A percentile compares a stretch with the other conserved stretches of the same genome.
These are phyloP conservation scores for Galaxias olidus DNA, from an alignment of 2,797 vertebrate genomes.

Conservation along the genomic window DNA sequence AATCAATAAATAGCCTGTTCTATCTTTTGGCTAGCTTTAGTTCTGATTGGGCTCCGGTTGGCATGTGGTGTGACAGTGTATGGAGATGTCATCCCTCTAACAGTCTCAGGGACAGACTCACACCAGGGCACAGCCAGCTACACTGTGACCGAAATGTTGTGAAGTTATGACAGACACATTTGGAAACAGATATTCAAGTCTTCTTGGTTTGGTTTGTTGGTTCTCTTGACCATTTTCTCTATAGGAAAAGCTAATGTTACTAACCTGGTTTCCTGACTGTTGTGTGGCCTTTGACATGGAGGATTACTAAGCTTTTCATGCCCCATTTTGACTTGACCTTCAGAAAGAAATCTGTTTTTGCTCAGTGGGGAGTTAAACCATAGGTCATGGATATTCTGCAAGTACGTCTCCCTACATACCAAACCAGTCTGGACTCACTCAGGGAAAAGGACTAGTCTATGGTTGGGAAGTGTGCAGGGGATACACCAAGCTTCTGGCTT, in stretches of 20 bases:
- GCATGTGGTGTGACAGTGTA: not conserved
- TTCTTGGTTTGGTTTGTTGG: slow-evolving; percentile 15
- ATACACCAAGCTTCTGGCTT: not conserved
- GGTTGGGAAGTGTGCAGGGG: too few relatives aligned
- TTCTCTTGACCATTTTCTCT: slow-evolving; percentile 27
- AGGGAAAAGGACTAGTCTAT: too few relatives aligned
- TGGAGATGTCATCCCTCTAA: not conserved
- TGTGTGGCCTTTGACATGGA: not conserved
- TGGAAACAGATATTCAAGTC: slow-evolving; percentile 15
- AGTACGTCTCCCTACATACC: not conserved
- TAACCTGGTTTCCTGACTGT: not conserved
- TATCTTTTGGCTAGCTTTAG: too few relatives aligned
- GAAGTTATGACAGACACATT: not conserved
- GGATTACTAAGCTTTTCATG: slow-evolving; percentile 8
- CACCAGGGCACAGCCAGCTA: not conserved
- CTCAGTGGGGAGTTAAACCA: not conserved
- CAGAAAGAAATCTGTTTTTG: slow-evolving; percentile 4
- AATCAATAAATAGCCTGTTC: too few relatives aligned
- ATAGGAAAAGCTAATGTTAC: not conserved
- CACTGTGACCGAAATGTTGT: not conserved
- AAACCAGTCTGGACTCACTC: not conserved
- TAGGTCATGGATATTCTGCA: not conserved
- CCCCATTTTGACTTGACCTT: slow-evolving; percentile 29
- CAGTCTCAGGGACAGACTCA: not conserved
- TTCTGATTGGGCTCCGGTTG: too few relatives aligned